Evolutionary conservation across 2,888 invertebrate species (phyloP).

Genomic region (Eudemis profundana): DNA sequence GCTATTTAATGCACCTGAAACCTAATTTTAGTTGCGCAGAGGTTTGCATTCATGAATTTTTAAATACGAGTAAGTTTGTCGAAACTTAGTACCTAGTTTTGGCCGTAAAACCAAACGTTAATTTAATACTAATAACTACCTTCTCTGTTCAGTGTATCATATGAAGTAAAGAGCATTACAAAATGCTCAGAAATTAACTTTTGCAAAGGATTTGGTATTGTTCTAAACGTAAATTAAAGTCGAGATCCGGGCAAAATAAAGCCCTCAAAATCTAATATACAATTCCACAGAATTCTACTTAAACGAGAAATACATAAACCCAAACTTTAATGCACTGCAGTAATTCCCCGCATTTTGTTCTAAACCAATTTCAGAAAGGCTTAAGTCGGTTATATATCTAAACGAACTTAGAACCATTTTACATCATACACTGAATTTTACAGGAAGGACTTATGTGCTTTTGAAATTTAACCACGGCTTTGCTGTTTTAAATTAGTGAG

Average conservation of each 20-base stretch:
- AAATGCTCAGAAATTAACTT: too few species aligned
- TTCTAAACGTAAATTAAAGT: too few species aligned
- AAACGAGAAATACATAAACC: background rate
- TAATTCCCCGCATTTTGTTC: constrained; percentile 9
- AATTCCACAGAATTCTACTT: constrained; percentile 2
- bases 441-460: background rate
- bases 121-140: too few species aligned
- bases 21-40: too few species aligned
- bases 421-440: background rate
- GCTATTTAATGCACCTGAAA: too few species aligned
- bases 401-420: background rate
- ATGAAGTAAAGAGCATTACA: too few species aligned
- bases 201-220: too few species aligned
- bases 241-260: background rate
- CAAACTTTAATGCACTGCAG: constrained; percentile 4
- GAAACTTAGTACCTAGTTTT: too few species aligned
- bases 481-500: background rate
- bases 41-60: too few species aligned
- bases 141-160: too few species aligned
- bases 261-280: background rate
- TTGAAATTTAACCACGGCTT: background rate
- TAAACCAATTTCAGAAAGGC: background rate
- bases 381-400: background rate
- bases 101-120: too few species aligned
- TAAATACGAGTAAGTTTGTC: too few species aligned